Evolutionary conservation across 2,113 vertebrate species (phyloP).

Genomic region (Deroptyus accipitrinus): DNA sequence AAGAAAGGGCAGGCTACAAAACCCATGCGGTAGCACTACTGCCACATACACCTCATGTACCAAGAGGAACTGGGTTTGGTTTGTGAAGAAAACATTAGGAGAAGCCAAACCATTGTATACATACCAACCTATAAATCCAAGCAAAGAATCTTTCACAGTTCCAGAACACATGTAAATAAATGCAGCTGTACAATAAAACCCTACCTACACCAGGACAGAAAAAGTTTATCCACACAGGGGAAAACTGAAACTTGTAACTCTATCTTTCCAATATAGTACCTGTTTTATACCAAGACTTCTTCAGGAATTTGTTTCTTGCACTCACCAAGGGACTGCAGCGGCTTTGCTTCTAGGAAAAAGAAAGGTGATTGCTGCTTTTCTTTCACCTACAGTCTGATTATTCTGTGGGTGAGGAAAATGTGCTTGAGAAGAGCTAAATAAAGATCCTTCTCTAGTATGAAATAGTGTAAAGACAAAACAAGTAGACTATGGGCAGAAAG

Average conservation of each 20-base stretch:
- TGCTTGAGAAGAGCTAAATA: background rate
- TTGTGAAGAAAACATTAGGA: background rate
- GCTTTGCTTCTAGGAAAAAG: background rate
- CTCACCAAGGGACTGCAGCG: background rate
- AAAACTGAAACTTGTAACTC: background rate
- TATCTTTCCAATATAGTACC: background rate
- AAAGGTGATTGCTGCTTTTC: background rate
- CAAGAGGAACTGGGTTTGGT: background rate
- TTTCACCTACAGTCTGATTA: background rate
- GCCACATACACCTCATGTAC: background rate
- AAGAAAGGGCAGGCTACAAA: background rate
- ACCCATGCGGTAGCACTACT: background rate
- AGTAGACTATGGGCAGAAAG: background rate
- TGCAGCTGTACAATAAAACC: background rate
- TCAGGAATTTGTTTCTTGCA: background rate
- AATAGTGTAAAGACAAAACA: background rate
- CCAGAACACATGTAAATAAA: background rate
- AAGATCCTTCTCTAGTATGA: background rate
- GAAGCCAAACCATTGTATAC: background rate
- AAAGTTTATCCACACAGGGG: background rate
- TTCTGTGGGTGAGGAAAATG: background rate
- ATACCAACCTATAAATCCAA: background rate
- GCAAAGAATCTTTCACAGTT: background rate
- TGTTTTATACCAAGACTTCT: background rate
- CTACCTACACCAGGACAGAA: background rate